Percentiles rank a stretch among this genome's conserved stretches.
Conservation (phyloP, 1,140 invertebrate genomes). For the Listronotus bonariensis region DNA sequence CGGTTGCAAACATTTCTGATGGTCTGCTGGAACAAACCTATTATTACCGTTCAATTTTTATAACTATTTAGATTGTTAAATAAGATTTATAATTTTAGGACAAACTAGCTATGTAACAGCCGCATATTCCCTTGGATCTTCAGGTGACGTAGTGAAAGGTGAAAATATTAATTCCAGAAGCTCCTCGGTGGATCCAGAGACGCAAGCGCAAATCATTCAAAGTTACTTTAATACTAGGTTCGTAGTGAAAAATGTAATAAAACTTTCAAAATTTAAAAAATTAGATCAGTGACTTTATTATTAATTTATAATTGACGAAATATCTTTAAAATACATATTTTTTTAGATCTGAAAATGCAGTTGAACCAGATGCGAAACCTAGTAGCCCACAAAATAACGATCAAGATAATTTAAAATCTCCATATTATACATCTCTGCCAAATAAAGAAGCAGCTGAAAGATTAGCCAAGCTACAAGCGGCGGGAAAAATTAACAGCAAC, state of each 20-base stretch:
- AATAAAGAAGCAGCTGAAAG: constrained; percentile 61
- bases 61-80: no score
- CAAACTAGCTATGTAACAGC: constrained; percentile 28
- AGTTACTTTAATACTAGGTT: constrained; percentile 44
- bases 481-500: constrained; percentile 55
- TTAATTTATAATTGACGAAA: no score
- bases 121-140: constrained; percentile 29
- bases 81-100: background rate
- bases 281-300: no score
- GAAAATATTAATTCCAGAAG: constrained; percentile 16
- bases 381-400: constrained; percentile 12
- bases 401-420: constrained; percentile 1
- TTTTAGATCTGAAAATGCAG: constrained; percentile 31
- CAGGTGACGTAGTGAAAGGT: constrained; percentile 7
- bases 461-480: constrained; percentile 59
- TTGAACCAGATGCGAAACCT: constrained; percentile 40
- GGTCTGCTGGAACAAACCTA: no score
- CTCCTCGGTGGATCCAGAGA: constrained; percentile 28
- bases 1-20: no score
- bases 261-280: no score
- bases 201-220: constrained; percentile 44
- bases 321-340: no score
- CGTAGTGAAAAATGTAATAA: no score
- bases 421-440: constrained; percentile 58
- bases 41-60: no score